Evolutionary conservation across 2,888 invertebrate species (phyloP).

Genomic region (Latrodectus hesperus): DNA sequence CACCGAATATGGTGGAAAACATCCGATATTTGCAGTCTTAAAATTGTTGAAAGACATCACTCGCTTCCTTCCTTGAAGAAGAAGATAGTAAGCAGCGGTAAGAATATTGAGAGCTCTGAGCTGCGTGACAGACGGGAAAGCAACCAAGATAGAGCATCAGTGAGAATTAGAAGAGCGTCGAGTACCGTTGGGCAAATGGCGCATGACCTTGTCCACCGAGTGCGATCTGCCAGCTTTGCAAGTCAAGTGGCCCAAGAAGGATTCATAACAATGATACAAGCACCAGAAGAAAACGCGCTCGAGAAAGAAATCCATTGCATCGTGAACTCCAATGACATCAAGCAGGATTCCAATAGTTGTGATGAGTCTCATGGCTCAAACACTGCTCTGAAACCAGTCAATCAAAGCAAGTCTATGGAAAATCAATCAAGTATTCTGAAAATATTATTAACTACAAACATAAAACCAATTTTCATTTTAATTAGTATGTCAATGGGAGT

Average conservation of each 20-base stretch:
- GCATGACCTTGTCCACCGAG: constrained; percentile 8
- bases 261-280: not conserved
- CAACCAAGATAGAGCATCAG: not conserved
- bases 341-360: not conserved
- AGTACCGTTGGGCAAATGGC: constrained; percentile 6
- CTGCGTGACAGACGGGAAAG: not conserved
- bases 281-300: too few species aligned
- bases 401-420: not conserved
- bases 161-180: not conserved
- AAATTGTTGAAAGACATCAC: constrained; percentile 4
- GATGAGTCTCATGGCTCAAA: not conserved
- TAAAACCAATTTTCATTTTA: constrained; percentile 38
- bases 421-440: not conserved
- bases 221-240: constrained; percentile 34
- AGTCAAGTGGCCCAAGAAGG: constrained; percentile 28
- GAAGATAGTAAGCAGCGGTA: not conserved
- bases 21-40: not conserved
- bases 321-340: constrained; percentile 3
- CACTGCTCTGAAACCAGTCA: not conserved
- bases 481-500: constrained; percentile 46
- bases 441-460: constrained; percentile 12
- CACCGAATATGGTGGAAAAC: not conserved
- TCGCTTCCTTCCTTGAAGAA: constrained; percentile 8
- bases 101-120: too few species aligned
- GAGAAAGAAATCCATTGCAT: too few species aligned